These are phyloP conservation scores for Echiichthys vipera DNA, from an alignment of 2,797 vertebrate genomes.

Conservation along the genomic window DNA sequence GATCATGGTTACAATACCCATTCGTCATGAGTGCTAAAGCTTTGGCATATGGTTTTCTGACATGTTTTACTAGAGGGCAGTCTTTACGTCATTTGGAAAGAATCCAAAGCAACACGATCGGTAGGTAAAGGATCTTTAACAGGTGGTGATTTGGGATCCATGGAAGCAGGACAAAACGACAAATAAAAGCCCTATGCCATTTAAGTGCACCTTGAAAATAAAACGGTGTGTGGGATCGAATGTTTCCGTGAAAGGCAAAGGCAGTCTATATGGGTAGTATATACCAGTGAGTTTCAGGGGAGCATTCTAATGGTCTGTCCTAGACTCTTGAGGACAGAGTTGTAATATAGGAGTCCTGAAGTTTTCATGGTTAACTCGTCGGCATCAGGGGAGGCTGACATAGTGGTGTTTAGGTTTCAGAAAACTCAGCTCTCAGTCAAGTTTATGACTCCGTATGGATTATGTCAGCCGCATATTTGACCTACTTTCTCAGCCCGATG, in stretches of 20 bases:
- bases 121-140: constrained; percentile 44
- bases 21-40: constrained; percentile 43
- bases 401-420: constrained; percentile 45
- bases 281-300: constrained; percentile 15
- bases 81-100: constrained; percentile 75
- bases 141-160: constrained; percentile 58
- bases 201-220: constrained; percentile 24
- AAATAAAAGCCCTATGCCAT: constrained; percentile 43
- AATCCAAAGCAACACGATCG: constrained; percentile 61
- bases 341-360: constrained; percentile 22
- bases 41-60: constrained; percentile 61
- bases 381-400: constrained; percentile 39
- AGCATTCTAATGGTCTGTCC: constrained; percentile 26
- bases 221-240: constrained; percentile 57
- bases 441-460: constrained; percentile 43
- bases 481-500: constrained; percentile 53
- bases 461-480: constrained; percentile 60
- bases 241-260: constrained; percentile 35
- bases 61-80: constrained; percentile 59
- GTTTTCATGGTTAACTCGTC: constrained; percentile 59
- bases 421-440: constrained; percentile 34
- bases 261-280: constrained; percentile 11
- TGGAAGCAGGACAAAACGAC: constrained; percentile 52
- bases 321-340: constrained; percentile 11
- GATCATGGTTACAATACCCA: constrained; percentile 49